Conservation (phyloP, 2,888 invertebrate species). For the Campopleginae sp. region DNA sequence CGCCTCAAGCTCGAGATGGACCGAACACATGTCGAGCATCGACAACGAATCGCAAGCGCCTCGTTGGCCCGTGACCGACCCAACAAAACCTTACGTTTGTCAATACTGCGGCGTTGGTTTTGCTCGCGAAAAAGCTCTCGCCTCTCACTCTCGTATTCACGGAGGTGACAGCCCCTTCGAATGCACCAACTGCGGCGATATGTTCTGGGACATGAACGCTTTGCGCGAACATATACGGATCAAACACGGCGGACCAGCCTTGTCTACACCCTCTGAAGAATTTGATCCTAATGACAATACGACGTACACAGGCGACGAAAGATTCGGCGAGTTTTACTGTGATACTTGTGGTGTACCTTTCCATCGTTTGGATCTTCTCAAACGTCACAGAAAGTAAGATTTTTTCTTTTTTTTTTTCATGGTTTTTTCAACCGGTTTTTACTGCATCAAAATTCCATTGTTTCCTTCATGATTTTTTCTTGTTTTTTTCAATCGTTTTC, state of each 20-base stretch:
- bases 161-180: conserved; percentile 92
- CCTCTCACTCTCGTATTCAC: conserved; percentile 91
- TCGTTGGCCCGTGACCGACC: conserved; percentile 88
- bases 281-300: conserved; percentile 85
- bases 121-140: conserved; percentile 92
- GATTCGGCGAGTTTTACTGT: conserved; percentile 88
- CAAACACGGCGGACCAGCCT: conserved; percentile 85
- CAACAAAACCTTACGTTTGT: conserved; percentile 92
- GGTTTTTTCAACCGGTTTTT: background rate
- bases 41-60: conserved; percentile 68
- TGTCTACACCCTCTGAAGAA: conserved; percentile 81
- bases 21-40: conserved; percentile 74
- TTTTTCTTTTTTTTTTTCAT: conserved; percentile 16
- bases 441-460: background rate
- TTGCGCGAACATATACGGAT: conserved; percentile 87
- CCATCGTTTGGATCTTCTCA: conserved; percentile 90
- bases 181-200: conserved; percentile 91
- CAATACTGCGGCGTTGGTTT: conserved; percentile 91
- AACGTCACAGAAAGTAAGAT: conserved; percentile 88
- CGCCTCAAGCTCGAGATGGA: conserved; percentile 85
- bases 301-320: conserved; percentile 86
- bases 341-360: conserved; percentile 92
- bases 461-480: no score
- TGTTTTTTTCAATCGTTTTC: background rate
- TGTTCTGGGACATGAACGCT: conserved; percentile 90